Percentiles rank a stretch among this genome's conserved stretches.
phyloP scores from a whole-genome alignment of 53 echinoderm and acorn worm species.

The Mesocentrotus franciscanus region DNA sequence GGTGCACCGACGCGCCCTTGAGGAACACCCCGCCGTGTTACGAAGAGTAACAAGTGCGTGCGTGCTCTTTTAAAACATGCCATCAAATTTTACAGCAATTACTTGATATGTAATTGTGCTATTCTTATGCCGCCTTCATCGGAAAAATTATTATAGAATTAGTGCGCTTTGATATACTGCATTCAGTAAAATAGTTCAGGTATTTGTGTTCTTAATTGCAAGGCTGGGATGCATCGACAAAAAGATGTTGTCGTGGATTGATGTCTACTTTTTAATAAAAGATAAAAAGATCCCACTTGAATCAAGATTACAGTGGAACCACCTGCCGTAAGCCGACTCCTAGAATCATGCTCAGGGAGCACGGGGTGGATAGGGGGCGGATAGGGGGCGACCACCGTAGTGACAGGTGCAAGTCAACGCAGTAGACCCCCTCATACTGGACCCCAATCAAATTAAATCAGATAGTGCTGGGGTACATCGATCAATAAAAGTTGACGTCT shows the following conservation, averaged over 20 bases:
- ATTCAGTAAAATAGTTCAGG: neutral
- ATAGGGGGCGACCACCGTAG: neutral
- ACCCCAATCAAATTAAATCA: neutral
- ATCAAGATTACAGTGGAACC: neutral
- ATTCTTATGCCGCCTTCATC: neutral
- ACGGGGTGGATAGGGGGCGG: neutral
- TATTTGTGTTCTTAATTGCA: neutral
- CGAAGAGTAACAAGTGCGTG: neutral
- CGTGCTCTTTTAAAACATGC: neutral
- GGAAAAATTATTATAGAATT: neutral
- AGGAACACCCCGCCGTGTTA: neutral
- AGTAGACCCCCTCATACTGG: neutral
- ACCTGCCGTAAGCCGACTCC: conserved; percentile 17
- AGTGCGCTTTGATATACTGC: neutral
- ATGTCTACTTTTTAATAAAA: neutral
- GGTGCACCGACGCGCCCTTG: neutral
- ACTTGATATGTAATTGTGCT: neutral
- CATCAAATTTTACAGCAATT: neutral
- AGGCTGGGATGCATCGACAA: neutral
- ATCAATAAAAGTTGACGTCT: conserved; percentile 12
- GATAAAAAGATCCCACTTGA: neutral
- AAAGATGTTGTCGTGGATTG: neutral
- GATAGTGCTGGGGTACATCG: neutral
- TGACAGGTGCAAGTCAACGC: neutral
- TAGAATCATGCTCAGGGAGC: neutral